Conservation (phyloP, 2,888 invertebrate species). For the Myopa testacea region DNA sequence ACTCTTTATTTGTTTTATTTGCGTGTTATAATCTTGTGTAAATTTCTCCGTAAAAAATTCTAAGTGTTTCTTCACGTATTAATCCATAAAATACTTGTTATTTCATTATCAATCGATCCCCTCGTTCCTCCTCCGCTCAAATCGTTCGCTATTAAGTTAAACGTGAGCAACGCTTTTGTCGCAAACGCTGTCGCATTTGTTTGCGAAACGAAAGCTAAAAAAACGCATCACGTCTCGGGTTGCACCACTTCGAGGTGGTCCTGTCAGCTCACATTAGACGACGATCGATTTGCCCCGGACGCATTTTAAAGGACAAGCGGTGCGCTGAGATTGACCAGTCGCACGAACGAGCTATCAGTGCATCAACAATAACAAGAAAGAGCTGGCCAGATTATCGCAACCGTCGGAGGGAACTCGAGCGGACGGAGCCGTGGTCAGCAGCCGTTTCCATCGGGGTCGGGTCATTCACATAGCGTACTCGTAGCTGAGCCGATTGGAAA, state of each 20-base stretch:
- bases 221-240: constrained; percentile 15
- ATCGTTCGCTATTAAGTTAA: constrained; percentile 6
- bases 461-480: background rate
- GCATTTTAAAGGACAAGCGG: background rate
- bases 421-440: constrained; percentile 25
- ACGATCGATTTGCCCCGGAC: constrained; percentile 50
- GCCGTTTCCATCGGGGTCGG: constrained; percentile 22
- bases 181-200: constrained; percentile 1
- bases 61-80: no score
- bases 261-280: constrained; percentile 59
- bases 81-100: no score
- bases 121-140: background rate
- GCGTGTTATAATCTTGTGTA: no score
- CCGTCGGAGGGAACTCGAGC: background rate
- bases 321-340: constrained; percentile 6
- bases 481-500: background rate
- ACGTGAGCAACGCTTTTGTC: constrained; percentile 29
- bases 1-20: no score
- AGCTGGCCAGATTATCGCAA: constrained; percentile 10
- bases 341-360: constrained; percentile 8
- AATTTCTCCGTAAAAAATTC: no score
- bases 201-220: background rate
- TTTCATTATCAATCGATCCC: no score
- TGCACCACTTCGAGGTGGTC: constrained; percentile 55
- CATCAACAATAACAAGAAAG: background rate